Evolutionary conservation across 92 coral and sea anemone species (phyloP).

Genomic region (Ricordea florida): DNA sequence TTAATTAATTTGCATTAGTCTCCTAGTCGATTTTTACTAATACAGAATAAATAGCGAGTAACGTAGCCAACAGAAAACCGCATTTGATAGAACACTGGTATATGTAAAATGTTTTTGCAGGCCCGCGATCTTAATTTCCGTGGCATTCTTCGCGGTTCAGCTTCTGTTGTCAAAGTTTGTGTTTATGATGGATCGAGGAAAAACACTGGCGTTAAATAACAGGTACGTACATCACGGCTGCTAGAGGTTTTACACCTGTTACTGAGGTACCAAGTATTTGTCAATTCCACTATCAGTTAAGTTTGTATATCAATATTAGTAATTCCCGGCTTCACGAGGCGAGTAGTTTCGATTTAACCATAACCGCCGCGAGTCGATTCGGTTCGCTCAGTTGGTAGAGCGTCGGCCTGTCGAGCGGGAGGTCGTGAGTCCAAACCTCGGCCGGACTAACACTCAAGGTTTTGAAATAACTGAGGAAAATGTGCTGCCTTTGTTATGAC

Average conservation of each 20-base stretch:
- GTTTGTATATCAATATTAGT: no score
- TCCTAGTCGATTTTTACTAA: no score
- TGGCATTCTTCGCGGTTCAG: constrained; percentile 49
- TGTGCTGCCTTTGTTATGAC: no score
- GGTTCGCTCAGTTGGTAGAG: no score
- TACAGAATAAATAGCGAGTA: background rate
- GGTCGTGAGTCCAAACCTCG: no score
- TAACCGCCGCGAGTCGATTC: no score
- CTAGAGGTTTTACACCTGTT: background rate
- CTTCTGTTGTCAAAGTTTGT: constrained; percentile 69
- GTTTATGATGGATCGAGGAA: constrained; percentile 63
- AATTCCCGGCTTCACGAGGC: no score
- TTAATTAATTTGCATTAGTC: background rate
- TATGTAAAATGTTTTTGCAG: constrained; percentile 15
- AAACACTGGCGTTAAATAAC: constrained; percentile 77
- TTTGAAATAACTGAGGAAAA: no score
- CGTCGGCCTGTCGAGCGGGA: no score
- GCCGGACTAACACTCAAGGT: no score
- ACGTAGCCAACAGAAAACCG: background rate
- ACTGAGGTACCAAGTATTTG: background rate
- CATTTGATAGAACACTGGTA: no score
- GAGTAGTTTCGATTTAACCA: no score
- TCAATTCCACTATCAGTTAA: background rate
- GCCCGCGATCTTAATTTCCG: constrained; percentile 71
- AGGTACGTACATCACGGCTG: constrained; percentile 40